phyloP scores from a whole-genome alignment of 1,140 invertebrate genomes.

The Procambarus clarkii region DNA sequence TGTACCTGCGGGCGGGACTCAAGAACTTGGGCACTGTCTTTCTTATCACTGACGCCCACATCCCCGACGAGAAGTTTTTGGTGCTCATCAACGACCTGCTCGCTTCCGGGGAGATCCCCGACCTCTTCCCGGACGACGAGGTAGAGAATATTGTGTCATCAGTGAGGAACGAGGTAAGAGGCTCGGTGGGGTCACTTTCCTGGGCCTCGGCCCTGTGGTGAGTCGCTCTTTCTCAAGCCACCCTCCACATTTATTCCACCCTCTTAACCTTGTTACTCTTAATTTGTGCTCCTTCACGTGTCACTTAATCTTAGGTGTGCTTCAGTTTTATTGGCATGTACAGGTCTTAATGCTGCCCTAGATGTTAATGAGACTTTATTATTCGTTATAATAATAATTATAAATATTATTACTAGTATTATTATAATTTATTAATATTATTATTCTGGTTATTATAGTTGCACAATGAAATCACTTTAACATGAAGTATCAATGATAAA shows the following conservation, averaged over 20 bases:
- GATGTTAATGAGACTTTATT: not conserved
- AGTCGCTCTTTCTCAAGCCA: conserved; percentile 1
- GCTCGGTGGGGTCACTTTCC: not conserved
- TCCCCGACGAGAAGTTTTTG: conserved; percentile 95
- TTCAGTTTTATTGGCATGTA: not conserved
- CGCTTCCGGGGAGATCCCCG: conserved; percentile 95
- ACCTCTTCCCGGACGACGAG: conserved; percentile 96
- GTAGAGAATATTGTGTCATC: conserved; percentile 95
- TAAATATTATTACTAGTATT: too few species aligned
- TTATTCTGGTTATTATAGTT: too few species aligned
- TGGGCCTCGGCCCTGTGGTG: not conserved
- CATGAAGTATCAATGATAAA: too few species aligned
- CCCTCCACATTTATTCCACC: not conserved
- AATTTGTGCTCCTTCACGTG: not conserved
- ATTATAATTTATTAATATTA: too few species aligned
- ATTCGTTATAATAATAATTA: not conserved
- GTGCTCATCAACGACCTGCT: conserved; percentile 97
- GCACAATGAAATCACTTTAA: too few species aligned
- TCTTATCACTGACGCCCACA: conserved; percentile 97
- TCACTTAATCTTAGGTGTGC: conserved; percentile 18
- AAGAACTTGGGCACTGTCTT: conserved; percentile 97
- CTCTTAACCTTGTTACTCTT: not conserved
- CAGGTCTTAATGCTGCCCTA: not conserved
- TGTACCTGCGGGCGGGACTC: conserved; percentile 93
- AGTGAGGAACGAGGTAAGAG: conserved; percentile 88